Base-by-base conservation (phyloP, 2,113 vertebrate genomes). In the Lagopus muta region DNA sequence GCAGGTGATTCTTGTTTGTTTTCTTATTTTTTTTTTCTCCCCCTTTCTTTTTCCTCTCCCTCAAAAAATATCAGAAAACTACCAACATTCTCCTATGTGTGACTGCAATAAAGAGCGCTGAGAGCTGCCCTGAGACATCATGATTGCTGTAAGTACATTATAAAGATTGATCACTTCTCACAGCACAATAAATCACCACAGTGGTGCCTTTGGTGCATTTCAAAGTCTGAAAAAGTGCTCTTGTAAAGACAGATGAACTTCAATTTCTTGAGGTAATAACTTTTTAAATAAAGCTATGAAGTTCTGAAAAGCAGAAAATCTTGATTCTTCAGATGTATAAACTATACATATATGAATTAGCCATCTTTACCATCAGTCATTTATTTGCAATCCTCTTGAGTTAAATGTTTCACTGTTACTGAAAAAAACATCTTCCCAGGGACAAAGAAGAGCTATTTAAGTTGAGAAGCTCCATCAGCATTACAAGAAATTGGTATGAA, bases 101-200 rank as follows among this genome's bases (percentile, higher is more conserved):
- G 89, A 78, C 61, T 89, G 38, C 91, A 81, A n/a, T 32, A 28
- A 58, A 50, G 66, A 79, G 79, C 24, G 40, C 83, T 90, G 92
- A 95, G 76, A 90, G 86, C 89, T 91, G 89, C 84, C 91, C 47
- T 74, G 94, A 92, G 91, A 95, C 89, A 86, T 28, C 66, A 64
- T 21, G 3, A 69, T 75, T 60, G 77, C 89, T 94, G 1, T 82
- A 94, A 94, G 52, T 34, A 86, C 84, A 65, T 94, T 81, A 84
- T 36, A 92, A 89, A 93, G 81, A 95, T 93, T 22, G 28, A 94
- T 93, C 47, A 36, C 81, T 92, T 90, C 64, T 89, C 89, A 65
- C 81, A 86, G 89, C 86, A 64, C 83, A 64, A 72, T 87, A 91
- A 95, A 75, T 34, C 70, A 72, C 36, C 89, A 40, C 81, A 21